Conservation (phyloP, 2,888 invertebrate species). For the Leptothorax acervorum region DNA sequence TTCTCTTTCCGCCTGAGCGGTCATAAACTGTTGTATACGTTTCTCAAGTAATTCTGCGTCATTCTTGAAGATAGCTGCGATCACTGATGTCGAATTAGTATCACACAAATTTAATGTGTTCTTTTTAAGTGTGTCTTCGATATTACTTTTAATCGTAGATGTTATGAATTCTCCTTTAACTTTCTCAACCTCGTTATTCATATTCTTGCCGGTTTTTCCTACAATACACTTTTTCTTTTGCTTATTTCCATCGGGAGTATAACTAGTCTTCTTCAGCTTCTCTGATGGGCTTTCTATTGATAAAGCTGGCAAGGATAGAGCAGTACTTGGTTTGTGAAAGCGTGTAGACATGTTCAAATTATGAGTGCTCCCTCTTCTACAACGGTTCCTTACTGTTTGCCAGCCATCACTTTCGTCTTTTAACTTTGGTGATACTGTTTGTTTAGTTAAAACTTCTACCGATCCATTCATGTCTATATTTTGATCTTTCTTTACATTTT, state of each 20-base stretch:
- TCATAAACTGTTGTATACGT: conserved; percentile 84
- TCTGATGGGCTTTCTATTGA: conserved; percentile 83
- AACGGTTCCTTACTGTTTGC: conserved; percentile 94
- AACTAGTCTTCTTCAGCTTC: conserved; percentile 78
- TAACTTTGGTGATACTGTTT: conserved; percentile 79
- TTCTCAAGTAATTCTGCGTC: conserved; percentile 84
- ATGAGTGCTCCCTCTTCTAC: conserved; percentile 89
- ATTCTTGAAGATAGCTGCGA: conserved; percentile 84
- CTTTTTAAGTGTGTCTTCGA: conserved; percentile 69
- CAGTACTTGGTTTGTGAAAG: conserved; percentile 93
- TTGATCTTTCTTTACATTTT: conserved; percentile 67
- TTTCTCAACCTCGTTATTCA: conserved; percentile 77
- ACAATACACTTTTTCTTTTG: conserved; percentile 73
- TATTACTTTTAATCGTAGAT: conserved; percentile 57
- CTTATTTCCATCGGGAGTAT: conserved; percentile 77
- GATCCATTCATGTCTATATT: conserved; percentile 80
- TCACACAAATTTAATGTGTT: conserved; percentile 72
- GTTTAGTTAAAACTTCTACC: conserved; percentile 80
- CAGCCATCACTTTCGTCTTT: conserved; percentile 90
- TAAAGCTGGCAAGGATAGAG: conserved; percentile 92
- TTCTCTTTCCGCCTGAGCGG: conserved; percentile 84
- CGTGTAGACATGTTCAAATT: conserved; percentile 88
- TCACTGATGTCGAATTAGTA: conserved; percentile 83
- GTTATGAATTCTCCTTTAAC: conserved; percentile 67
- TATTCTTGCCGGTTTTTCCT: conserved; percentile 76